Conservation (phyloP, 2,113 vertebrate species). For the Casuarius casuarius region DNA sequence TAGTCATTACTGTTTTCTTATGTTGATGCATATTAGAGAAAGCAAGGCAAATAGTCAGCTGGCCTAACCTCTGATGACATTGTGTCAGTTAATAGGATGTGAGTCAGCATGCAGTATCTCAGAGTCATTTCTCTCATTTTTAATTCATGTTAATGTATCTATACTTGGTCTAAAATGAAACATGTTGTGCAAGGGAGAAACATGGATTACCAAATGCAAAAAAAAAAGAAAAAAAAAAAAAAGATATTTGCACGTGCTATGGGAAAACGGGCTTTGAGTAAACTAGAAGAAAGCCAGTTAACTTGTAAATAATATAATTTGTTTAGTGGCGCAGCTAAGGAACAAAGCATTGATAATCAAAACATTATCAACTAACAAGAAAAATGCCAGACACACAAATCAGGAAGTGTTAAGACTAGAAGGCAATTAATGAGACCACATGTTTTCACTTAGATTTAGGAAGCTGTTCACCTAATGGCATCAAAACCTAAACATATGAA, state of each 20-base stretch:
- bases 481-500: not conserved
- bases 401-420: not conserved
- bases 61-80: not conserved
- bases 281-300: not conserved
- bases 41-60: not conserved
- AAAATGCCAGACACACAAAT: not conserved
- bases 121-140: no score
- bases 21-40: not conserved
- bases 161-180: not conserved
- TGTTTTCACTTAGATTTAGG: not conserved
- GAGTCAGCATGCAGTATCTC: not conserved
- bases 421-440: not conserved
- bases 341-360: not conserved
- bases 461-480: not conserved
- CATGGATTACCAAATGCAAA: not conserved
- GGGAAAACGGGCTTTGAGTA: not conserved
- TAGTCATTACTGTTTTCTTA: not conserved
- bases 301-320: not conserved
- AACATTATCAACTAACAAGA: not conserved
- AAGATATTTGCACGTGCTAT: not conserved
- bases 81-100: not conserved
- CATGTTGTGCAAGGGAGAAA: not conserved
- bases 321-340: not conserved
- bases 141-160: no score
- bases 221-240: not conserved